Evolutionary conservation across 2,888 invertebrate genomes (phyloP), one percentile per base, ranked within the genome.

Genomic region (Drosophila ustulata): DNA sequence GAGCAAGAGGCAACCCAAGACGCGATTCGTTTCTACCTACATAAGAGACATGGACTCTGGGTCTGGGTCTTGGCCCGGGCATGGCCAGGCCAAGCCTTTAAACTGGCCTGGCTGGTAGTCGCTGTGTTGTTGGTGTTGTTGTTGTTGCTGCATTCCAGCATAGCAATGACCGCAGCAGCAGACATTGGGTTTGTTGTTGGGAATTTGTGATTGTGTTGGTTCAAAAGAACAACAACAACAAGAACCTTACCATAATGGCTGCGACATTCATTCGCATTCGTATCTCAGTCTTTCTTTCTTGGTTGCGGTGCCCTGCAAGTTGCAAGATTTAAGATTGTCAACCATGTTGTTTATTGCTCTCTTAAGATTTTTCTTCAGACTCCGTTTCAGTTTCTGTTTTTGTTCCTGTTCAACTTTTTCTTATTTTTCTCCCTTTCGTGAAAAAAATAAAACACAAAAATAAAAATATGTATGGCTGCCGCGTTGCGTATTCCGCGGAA

Each of bases 261-360:
- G 85, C 89, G 89, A 89, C 89, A 89, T 88, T 87, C 89, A 75
- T 88, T 88, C 84, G 85, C 78, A 73, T 84, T 69, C 73, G 88
- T 78, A 51, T 74, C 78, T 74, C 62, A 55, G 9, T 56, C 25
- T 25, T 49, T 56, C 9, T 49, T 11, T 82, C 9, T 49, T 11
- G 76, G 71, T 45, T 71, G 72, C 76, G 66, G 70, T 74, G 78
- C 75, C 75, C 78, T 71, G 76, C 71, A 83, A 80, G 77, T 77
- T 68, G 75, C 71, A 89, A 86, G 87, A 88, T 88, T 88, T 87
- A 89, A 84, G 89, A 88, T 88, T 88, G 87, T 89, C 87, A 88
- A 88, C 87, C 90, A 88, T 88, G 89, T 89, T 88, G 89, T 88
- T 88, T 86, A 86, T 86, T 66, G 82, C 78, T 82, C 88, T 89